phyloP scores from a whole-genome alignment of 2,797 vertebrate genomes.

The Notoglanidium macrostoma region DNA sequence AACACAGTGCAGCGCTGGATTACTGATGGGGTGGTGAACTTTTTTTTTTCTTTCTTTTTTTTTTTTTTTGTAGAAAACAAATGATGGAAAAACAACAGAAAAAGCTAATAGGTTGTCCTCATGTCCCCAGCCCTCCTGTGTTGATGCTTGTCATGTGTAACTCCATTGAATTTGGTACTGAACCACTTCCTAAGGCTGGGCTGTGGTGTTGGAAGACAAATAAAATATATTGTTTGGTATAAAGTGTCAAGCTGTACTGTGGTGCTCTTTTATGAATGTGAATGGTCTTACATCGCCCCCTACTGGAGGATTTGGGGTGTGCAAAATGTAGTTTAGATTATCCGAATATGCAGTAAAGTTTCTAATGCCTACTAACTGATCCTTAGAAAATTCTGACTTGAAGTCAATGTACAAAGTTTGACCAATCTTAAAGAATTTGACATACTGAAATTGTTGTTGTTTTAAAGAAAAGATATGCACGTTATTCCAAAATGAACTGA shows the following conservation, averaged over 20 bases:
- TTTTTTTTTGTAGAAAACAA: constrained; percentile 57
- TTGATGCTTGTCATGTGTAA: constrained; percentile 99
- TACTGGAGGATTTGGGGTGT: constrained; percentile 24
- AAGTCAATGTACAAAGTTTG: neutral
- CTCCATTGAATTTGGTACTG: constrained; percentile 99
- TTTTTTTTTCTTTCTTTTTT: constrained; percentile 4
- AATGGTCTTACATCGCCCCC: constrained; percentile 38
- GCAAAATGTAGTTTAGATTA: neutral
- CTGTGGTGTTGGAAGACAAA: constrained; percentile 91
- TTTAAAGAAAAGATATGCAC: neutral
- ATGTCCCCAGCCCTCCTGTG: constrained; percentile 62
- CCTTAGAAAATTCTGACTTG: neutral
- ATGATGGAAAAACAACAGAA: constrained; percentile 58
- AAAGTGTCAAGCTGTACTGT: constrained; percentile 56
- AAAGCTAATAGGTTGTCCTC: constrained; percentile 61
- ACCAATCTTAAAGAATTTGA: neutral
- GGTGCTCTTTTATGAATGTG: constrained; percentile 19
- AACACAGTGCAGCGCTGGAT: constrained; percentile 52
- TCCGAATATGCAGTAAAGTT: neutral
- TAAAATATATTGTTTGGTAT: constrained; percentile 96
- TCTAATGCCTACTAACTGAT: neutral
- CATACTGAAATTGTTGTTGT: neutral
- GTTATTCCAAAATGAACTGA: neutral
- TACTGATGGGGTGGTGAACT: constrained; percentile 46
- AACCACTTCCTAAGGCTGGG: constrained; percentile 92